Evolutionary conservation across 2,797 vertebrate species (phyloP).

Genomic region (Gouania willdenowi): DNA sequence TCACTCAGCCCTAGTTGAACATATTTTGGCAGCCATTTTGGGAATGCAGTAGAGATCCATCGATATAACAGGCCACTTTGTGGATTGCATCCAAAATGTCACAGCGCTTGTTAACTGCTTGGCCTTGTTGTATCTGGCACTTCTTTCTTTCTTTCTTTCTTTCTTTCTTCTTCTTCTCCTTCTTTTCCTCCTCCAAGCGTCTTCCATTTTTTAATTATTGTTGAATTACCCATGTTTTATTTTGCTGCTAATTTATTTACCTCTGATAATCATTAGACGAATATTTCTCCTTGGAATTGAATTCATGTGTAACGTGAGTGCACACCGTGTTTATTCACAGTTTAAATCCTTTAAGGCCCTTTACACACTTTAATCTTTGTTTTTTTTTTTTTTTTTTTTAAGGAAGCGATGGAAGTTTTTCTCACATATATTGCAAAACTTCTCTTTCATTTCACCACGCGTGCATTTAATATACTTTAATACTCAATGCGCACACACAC

Average conservation of each 20-base stretch:
- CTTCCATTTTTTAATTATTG: neutral
- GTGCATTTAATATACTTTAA: too few species aligned
- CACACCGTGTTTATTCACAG: too few species aligned
- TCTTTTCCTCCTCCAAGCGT: neutral
- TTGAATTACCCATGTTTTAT: too few species aligned
- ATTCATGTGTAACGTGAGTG: conserved; percentile 53
- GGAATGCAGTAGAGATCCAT: conserved; percentile 64
- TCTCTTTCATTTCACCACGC: too few species aligned
- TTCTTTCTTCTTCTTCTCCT: conserved; percentile 2
- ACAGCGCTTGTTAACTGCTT: conserved; percentile 63
- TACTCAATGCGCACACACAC: too few species aligned
- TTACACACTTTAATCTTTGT: too few species aligned
- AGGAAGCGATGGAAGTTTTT: too few species aligned
- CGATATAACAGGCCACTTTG: conserved; percentile 64
- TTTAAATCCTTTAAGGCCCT: too few species aligned
- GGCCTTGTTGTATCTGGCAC: conserved; percentile 52
- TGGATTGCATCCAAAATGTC: conserved; percentile 65
- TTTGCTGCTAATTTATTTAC: too few species aligned
- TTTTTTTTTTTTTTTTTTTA: too few species aligned
- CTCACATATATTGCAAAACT: too few species aligned
- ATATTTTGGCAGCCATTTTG: conserved; percentile 73
- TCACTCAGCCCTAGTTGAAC: conserved; percentile 58
- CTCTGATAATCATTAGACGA: conserved; percentile 37
- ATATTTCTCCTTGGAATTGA: conserved; percentile 40
- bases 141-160: conserved; percentile 20